Evolutionary conservation across 2,797 vertebrate species (phyloP).

Genomic region (Peromyscus eremicus): DNA sequence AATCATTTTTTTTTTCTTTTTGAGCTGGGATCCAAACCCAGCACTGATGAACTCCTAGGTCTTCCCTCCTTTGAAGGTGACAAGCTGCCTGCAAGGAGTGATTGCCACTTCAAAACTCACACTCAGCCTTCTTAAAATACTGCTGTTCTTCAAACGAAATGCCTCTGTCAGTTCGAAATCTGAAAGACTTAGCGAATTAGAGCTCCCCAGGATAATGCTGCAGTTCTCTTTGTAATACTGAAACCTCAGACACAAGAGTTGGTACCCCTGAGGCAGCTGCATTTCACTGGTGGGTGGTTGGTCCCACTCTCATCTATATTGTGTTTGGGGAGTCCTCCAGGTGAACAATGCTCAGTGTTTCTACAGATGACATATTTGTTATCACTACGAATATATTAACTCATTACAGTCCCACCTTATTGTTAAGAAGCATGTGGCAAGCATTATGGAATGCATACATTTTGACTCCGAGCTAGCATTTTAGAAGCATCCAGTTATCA

Average conservation of each 20-base stretch:
- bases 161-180: slow-evolving; percentile 74
- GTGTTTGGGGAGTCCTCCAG: not conserved
- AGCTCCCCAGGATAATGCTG: not conserved
- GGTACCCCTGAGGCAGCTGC: not conserved
- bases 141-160: slow-evolving; percentile 71
- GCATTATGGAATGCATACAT: not conserved
- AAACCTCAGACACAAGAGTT: not conserved
- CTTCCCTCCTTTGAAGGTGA: slow-evolving; percentile 49
- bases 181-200: slow-evolving; percentile 64
- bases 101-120: slow-evolving; percentile 72
- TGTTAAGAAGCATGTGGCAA: not conserved
- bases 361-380: not conserved
- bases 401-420: not conserved
- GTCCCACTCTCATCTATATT: not conserved
- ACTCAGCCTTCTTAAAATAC: slow-evolving; percentile 78
- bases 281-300: slow-evolving; percentile 52
- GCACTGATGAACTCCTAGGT: slow-evolving; percentile 25
- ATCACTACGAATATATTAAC: slow-evolving; percentile 6
- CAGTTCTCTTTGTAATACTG: not conserved
- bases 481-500: slow-evolving; percentile 74
- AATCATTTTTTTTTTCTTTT: not conserved
- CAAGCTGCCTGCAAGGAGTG: slow-evolving; percentile 66
- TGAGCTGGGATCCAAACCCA: slow-evolving; percentile 25
- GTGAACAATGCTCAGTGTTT: slow-evolving; percentile 8
- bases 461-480: not conserved